Evolutionary conservation across 2,113 vertebrate genomes (phyloP).

Genomic region (Rynchops niger): DNA sequence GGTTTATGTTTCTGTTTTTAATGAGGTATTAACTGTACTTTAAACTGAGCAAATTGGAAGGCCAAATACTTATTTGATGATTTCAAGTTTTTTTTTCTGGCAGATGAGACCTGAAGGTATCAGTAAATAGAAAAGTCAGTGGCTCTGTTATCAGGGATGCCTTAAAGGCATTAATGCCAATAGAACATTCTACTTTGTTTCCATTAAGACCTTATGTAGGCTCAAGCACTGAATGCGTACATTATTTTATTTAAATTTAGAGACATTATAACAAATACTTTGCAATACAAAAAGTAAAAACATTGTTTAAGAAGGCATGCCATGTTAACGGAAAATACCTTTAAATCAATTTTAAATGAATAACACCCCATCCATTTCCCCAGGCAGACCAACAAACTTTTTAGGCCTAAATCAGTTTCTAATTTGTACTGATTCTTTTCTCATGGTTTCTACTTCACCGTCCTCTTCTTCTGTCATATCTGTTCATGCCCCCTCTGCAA

Average conservation of each 20-base stretch:
- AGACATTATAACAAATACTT: not conserved
- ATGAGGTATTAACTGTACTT: not conserved
- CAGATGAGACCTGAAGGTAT: not conserved
- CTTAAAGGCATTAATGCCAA: not conserved
- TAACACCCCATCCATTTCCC: not conserved
- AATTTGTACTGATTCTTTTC: not conserved
- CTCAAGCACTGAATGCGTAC: not conserved
- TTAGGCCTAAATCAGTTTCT: not conserved
- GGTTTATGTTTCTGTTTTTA: not conserved
- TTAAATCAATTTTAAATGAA: not conserved
- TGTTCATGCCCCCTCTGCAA: not conserved
- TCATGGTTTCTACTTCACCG: not conserved
- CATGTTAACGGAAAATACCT: not conserved
- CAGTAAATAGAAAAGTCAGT: not conserved
- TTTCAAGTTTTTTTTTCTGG: not conserved
- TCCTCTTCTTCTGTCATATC: not conserved
- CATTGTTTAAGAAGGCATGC: not conserved
- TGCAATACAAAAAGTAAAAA: not conserved
- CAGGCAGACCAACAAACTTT: not conserved
- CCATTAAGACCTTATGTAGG: not conserved
- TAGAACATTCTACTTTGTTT: not conserved
- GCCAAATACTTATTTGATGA: not conserved
- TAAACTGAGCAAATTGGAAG: not conserved
- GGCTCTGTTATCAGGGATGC: not conserved
- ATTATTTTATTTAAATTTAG: not conserved